These are phyloP conservation scores for Adelphocoris suturalis DNA, from an alignment of 2,888 invertebrate genomes.

Conservation along the genomic window DNA sequence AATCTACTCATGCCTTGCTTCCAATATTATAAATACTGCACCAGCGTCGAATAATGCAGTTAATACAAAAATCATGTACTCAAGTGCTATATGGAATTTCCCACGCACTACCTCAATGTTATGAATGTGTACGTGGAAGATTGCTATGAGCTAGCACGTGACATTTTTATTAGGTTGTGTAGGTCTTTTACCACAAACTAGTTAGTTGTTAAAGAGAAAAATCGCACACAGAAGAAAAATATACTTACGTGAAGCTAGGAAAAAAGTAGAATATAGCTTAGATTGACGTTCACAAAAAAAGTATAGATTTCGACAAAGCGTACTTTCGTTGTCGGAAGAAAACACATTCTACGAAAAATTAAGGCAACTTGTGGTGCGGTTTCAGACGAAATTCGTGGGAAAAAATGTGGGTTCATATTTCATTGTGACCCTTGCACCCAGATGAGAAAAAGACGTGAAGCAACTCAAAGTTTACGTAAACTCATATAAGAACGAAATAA, in stretches of 20 bases:
- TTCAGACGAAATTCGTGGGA: background rate
- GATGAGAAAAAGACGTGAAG: slow-evolving; percentile 35
- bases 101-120: background rate
- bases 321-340: background rate
- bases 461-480: slow-evolving; percentile 39
- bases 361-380: slow-evolving; percentile 5
- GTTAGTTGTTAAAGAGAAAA: background rate
- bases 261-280: background rate
- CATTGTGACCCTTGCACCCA: slow-evolving; percentile 48
- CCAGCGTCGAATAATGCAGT: slow-evolving; percentile 43
- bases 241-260: slow-evolving; percentile 8
- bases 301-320: slow-evolving; percentile 10
- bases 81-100: background rate
- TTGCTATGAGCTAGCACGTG: background rate
- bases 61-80: background rate
- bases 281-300: background rate
- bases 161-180: background rate
- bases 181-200: background rate
- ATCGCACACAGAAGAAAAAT: background rate
- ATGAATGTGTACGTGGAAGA: background rate
- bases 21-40: slow-evolving; percentile 13
- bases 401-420: slow-evolving; percentile 32
- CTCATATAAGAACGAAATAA: background rate
- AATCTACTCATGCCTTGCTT: slow-evolving; percentile 55
- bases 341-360: background rate